Percentiles rank a stretch among this genome's conserved stretches.
Conservation (phyloP, 2,113 vertebrate species). For the Callocephalon fimbriatum region DNA sequence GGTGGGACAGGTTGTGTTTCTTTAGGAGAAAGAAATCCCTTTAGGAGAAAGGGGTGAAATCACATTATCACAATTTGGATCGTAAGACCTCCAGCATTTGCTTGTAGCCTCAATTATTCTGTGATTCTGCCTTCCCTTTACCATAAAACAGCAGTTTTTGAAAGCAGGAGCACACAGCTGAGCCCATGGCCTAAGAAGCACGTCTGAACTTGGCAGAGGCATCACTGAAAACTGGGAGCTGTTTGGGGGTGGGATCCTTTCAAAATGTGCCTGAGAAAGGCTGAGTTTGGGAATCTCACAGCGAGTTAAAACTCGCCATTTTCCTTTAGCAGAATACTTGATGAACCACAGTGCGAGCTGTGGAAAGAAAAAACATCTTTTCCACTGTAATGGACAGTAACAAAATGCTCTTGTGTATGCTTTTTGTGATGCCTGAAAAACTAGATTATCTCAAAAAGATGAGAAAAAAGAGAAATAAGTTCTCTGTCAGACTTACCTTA, state of each 20-base stretch:
- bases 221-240: neutral
- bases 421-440: neutral
- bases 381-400: neutral
- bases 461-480: neutral
- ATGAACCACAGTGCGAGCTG: neutral
- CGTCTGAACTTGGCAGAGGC: neutral
- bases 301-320: accelerated
- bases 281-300: neutral
- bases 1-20: accelerated
- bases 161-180: neutral
- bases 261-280: neutral
- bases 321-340: neutral
- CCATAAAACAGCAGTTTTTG: neutral
- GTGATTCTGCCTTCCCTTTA: neutral
- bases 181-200: neutral
- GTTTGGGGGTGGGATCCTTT: neutral
- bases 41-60: neutral
- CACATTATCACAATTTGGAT: accelerated
- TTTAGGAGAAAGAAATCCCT: neutral
- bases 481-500: neutral
- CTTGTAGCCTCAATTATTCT: neutral
- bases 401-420: neutral
- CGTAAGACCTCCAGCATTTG: accelerated
- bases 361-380: neutral
- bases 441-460: neutral